phyloP scores from a whole-genome alignment of 2,113 vertebrate genomes.

The Mionectes macconnelli region DNA sequence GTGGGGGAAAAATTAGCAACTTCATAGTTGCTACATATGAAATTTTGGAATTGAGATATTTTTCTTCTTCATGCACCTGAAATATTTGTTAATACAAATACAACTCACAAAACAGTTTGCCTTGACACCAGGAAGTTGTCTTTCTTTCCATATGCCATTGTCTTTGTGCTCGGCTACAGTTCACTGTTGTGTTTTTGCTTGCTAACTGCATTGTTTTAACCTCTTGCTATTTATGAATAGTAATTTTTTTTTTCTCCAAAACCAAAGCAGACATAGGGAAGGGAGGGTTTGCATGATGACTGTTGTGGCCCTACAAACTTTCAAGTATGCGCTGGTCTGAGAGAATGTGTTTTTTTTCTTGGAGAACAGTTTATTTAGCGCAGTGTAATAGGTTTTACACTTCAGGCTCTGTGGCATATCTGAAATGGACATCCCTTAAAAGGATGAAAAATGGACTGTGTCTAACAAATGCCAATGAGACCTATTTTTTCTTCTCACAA shows the following conservation, averaged over 20 bases:
- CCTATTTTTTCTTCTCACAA: background rate
- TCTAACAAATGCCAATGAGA: background rate
- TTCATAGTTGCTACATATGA: background rate
- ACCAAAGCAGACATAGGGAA: background rate
- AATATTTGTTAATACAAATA: background rate
- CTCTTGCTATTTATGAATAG: background rate
- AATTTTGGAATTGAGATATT: background rate
- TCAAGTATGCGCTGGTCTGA: background rate
- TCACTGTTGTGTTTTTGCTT: background rate
- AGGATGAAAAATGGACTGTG: background rate
- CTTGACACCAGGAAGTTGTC: background rate
- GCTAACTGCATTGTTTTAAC: background rate
- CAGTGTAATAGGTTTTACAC: background rate
- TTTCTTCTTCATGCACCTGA: background rate
- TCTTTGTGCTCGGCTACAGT: background rate
- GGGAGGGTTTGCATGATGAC: background rate
- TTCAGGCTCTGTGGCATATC: background rate
- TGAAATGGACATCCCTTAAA: background rate
- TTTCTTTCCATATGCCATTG: background rate
- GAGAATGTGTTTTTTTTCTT: background rate
- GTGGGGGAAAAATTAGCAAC: background rate
- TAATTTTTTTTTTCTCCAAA: background rate
- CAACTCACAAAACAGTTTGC: background rate
- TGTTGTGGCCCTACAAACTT: background rate
- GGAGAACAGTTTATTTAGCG: background rate